Percentiles rank a stretch among this genome's conserved stretches.
Evolutionary conservation across 2,888 invertebrate genomes (phyloP).

Genomic region (Fragum whitleyi): DNA sequence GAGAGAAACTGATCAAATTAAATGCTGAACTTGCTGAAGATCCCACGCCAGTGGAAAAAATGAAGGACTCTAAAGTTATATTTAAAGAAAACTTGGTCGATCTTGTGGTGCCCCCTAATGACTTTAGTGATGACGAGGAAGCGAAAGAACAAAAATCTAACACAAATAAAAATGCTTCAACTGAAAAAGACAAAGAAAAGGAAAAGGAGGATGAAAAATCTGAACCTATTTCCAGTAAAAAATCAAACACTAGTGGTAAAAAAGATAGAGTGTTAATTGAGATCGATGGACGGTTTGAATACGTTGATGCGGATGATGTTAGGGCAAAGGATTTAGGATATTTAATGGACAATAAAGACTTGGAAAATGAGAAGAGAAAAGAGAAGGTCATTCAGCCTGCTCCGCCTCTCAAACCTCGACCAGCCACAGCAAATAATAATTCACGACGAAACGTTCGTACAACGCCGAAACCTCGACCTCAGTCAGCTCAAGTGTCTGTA

Average conservation of each 20-base stretch:
- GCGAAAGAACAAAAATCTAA: constrained; percentile 57
- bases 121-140: constrained; percentile 74
- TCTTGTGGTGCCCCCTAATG: constrained; percentile 81
- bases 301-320: constrained; percentile 79
- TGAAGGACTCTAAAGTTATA: constrained; percentile 75
- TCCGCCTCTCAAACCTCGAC: constrained; percentile 77
- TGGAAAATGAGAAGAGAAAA: constrained; percentile 61
- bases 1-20: constrained; percentile 80
- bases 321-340: constrained; percentile 72
- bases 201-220: constrained; percentile 60
- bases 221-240: constrained; percentile 51
- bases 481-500: constrained; percentile 68
- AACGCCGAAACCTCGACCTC: constrained; percentile 69
- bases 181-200: constrained; percentile 48
- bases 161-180: constrained; percentile 12
- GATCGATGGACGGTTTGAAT: constrained; percentile 81
- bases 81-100: constrained; percentile 82
- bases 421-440: constrained; percentile 71
- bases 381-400: constrained; percentile 58
- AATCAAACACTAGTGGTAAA: constrained; percentile 59
- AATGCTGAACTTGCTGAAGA: constrained; percentile 83
- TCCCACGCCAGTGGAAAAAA: constrained; percentile 75
- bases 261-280: constrained; percentile 82
- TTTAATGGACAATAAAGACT: constrained; percentile 53
- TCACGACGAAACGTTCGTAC: constrained; percentile 63